Conservation (phyloP, 2,113 vertebrate species). For the Charadrius vociferus region DNA sequence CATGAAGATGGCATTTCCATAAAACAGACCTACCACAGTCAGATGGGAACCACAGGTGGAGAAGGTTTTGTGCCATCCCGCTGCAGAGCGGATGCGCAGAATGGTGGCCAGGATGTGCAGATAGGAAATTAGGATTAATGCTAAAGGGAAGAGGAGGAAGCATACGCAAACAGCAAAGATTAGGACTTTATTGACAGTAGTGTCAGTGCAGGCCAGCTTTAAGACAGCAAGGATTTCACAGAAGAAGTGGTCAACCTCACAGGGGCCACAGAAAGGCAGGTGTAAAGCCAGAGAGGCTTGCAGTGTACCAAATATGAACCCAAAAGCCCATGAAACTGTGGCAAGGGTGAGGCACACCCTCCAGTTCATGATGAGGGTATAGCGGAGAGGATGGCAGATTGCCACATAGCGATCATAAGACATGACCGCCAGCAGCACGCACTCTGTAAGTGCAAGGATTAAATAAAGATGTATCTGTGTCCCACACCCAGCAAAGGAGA, state of each 20-base stretch:
- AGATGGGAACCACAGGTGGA: background rate
- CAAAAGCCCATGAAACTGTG: background rate
- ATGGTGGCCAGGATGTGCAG: background rate
- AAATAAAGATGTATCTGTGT: slow-evolving; percentile 48
- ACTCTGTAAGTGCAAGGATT: slow-evolving; percentile 49
- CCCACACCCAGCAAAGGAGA: slow-evolving; percentile 36
- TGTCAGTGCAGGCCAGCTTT: slow-evolving; percentile 38
- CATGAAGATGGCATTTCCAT: background rate
- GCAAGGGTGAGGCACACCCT: background rate
- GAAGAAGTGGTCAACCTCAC: slow-evolving; percentile 32
- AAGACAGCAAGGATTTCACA: slow-evolving; percentile 59
- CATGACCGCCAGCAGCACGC: slow-evolving; percentile 53
- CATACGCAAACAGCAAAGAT: slow-evolving; percentile 11
- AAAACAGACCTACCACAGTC: background rate
- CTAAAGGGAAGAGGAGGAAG: slow-evolving; percentile 32
- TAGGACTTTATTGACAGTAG: background rate
- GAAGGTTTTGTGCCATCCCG: background rate
- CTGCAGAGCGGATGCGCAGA: background rate
- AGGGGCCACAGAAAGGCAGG: slow-evolving; percentile 38
- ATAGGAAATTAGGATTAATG: slow-evolving; percentile 33
- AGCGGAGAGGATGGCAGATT: slow-evolving; percentile 35
- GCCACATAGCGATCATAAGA: slow-evolving; percentile 24
- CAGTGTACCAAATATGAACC: slow-evolving; percentile 2
- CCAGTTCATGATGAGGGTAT: slow-evolving; percentile 12
- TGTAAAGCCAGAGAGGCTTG: slow-evolving; percentile 31